Conservation (phyloP, 2,113 vertebrate species). For the Fregata magnificens region DNA sequence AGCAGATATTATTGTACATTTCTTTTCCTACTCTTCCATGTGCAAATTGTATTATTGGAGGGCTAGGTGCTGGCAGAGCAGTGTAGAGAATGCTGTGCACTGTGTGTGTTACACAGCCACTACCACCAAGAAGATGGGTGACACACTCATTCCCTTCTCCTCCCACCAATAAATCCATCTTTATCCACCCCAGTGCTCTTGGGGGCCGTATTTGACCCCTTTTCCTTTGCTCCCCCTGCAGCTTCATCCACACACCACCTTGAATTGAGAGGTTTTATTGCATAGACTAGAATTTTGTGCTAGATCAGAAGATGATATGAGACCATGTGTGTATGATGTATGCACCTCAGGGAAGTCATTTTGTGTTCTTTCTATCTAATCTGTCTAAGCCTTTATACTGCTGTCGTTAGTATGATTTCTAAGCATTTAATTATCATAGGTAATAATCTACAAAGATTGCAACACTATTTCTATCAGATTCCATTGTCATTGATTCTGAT, state of each 20-base stretch:
- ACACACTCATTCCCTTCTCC: background rate
- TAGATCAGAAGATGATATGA: background rate
- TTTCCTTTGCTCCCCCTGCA: background rate
- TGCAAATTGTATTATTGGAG: background rate
- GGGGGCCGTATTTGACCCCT: background rate
- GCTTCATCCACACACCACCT: background rate
- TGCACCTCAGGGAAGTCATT: background rate
- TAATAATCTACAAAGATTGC: constrained; percentile 23
- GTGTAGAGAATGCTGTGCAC: background rate
- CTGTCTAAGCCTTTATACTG: background rate
- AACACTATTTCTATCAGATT: background rate
- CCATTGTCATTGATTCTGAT: background rate
- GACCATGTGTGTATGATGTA: background rate
- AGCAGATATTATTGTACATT: background rate
- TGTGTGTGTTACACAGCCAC: background rate
- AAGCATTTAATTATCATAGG: background rate
- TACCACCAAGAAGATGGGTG: background rate
- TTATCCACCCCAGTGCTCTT: background rate
- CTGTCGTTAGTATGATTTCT: background rate
- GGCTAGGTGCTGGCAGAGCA: background rate
- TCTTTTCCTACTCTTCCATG: background rate
- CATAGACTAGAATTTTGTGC: background rate
- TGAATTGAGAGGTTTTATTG: background rate
- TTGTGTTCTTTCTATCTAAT: constrained; percentile 6
- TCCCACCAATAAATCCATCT: background rate